phyloP scores from a whole-genome alignment of 1,140 invertebrate genomes.

The Drosophila bocki region DNA sequence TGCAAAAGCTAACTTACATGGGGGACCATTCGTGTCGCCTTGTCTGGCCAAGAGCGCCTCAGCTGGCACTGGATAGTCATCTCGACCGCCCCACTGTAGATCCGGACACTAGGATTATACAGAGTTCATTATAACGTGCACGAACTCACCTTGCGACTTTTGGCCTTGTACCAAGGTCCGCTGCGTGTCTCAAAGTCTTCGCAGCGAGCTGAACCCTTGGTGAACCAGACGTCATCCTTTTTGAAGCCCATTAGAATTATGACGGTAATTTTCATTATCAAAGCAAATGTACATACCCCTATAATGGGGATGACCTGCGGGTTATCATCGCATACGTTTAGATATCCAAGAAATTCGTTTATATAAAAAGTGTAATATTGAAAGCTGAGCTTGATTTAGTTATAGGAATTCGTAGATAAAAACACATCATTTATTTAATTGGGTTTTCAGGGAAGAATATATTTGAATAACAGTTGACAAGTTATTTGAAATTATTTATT shows the following conservation, averaged over 20 bases:
- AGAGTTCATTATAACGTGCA: no score
- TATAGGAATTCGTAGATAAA: neutral
- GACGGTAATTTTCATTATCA: neutral
- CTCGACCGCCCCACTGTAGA: constrained; percentile 9
- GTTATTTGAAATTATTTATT: neutral
- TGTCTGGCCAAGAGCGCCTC: constrained; percentile 31
- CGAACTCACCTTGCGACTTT: constrained; percentile 1
- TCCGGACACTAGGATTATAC: neutral
- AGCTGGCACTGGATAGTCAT: constrained; percentile 46
- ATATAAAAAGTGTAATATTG: no score
- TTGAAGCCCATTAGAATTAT: neutral
- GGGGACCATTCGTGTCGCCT: constrained; percentile 35
- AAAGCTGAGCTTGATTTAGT: neutral
- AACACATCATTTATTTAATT: neutral
- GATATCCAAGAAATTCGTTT: neutral
- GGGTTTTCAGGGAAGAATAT: neutral
- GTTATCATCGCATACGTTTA: neutral
- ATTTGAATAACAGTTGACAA: neutral
- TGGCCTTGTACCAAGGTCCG: neutral
- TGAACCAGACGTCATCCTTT: constrained; percentile 14
- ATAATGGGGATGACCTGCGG: constrained; percentile 13
- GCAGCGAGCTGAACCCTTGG: constrained; percentile 2
- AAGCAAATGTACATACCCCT: neutral
- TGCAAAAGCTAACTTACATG: constrained; percentile 22
- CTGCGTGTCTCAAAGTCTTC: constrained; percentile 14